Base-by-base conservation (phyloP, 2,113 vertebrate genomes). In the Recurvirostra avosetta region DNA sequence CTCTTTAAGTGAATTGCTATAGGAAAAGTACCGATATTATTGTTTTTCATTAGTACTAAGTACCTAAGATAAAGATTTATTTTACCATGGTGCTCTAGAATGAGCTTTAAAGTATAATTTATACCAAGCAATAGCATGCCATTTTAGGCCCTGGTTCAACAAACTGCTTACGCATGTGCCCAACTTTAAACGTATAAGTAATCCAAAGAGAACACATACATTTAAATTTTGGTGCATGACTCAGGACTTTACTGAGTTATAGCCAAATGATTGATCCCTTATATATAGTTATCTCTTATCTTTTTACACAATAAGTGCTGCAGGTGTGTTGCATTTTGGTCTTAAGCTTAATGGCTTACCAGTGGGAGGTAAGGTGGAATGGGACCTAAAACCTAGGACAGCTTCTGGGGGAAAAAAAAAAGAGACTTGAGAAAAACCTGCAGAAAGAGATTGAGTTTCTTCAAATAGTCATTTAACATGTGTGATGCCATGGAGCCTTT, bases 11-110 rank as follows among this genome's bases (percentile, higher is more conserved):
- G 41, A 34, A n/a, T 55, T 52, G 52, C 62, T 30, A 38, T 43
- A 63, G 43, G 32, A 68, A 87, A 86, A 86, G 68, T 34, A 94
- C 58, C 4, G 1, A 83, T 19, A 59, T 50, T 17, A 58, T 29
- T 90, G 73, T 23, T 41, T 90, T 56, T 70, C 75, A 80, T 62
- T 83, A 65, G 52, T 61, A 27, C 58, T 79, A 79, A 94, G 83
- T 58, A 85, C 70, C 40, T 62, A 83, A 79, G 80, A 79, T 67
- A 82, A 90, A 81, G 84, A 74, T 95, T 95, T 86, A 63, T 92
- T 96, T 90, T 80, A 74, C 58, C 12, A 3, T 0, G 15, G 15
- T 79, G 86, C 47, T 65, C 56, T 80, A 70, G 58, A 94, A 50
- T 14, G 22, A 81, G 58, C 36, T 50, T 85, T 29, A 36, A 72